These are phyloP conservation scores for Maniola hyperantus DNA, from an alignment of 2,888 invertebrate species.

Conservation along the genomic window DNA sequence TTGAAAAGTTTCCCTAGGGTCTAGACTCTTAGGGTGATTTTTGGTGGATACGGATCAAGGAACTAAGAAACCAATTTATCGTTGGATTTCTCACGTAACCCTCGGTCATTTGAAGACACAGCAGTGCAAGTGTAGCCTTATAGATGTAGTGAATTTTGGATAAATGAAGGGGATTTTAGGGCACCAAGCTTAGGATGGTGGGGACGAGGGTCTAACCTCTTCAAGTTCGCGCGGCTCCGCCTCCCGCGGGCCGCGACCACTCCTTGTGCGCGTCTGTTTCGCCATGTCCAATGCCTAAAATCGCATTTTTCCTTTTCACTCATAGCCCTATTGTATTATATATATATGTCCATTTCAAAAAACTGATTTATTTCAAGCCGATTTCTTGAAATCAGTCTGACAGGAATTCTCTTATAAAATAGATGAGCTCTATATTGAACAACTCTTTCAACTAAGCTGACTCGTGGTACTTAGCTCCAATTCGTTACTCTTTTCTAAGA, in stretches of 20 bases:
- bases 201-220: constrained; percentile 79
- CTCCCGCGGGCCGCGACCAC: constrained; percentile 85
- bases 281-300: constrained; percentile 94
- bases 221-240: constrained; percentile 88
- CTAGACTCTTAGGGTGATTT: no score
- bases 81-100: background rate
- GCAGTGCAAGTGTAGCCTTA: background rate
- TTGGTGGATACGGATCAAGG: background rate
- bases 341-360: background rate
- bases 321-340: background rate
- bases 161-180: background rate
- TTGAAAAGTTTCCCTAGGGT: no score
- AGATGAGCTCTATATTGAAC: no score
- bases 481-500: no score
- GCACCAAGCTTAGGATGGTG: background rate
- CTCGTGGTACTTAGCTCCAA: no score
- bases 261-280: constrained; percentile 93
- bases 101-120: background rate
- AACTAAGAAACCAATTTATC: background rate
- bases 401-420: no score
- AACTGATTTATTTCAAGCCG: background rate
- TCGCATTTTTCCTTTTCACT: constrained; percentile 23
- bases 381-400: no score
- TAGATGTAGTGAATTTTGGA: background rate
- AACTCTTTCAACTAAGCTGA: no score